A percentile compares a stretch with the other conserved stretches of the same genome.
phyloP scores from a whole-genome alignment of 2,888 invertebrate species.

The Amitus sp. region DNA sequence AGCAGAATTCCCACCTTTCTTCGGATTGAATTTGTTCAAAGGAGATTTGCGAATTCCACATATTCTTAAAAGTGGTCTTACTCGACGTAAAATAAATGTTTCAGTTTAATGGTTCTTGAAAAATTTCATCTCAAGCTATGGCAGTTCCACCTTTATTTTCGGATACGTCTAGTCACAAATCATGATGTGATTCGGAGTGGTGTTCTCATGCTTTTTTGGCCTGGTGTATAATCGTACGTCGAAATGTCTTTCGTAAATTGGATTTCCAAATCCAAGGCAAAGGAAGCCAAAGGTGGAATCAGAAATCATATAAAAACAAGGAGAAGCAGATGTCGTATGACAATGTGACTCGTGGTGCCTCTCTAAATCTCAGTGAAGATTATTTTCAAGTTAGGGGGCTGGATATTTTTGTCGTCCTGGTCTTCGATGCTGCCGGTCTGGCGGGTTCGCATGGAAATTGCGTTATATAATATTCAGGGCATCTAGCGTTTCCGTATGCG shows the following conservation, averaged over 20 bases:
- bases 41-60: too few species aligned
- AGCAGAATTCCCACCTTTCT: too few species aligned
- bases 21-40: too few species aligned
- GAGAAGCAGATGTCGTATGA: conserved; percentile 25
- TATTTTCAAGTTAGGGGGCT: conserved; percentile 39
- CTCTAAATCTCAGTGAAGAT: conserved; percentile 35
- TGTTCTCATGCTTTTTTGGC: not conserved
- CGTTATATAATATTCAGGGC: conserved; percentile 59
- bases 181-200: not conserved
- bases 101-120: too few species aligned
- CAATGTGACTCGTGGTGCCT: conserved; percentile 21
- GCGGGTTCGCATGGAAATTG: conserved; percentile 54
- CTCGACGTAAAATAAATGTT: too few species aligned
- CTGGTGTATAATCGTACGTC: not conserved
- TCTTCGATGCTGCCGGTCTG: conserved; percentile 23
- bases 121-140: too few species aligned
- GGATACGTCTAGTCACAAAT: conserved; percentile 1
- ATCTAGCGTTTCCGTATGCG: conserved; percentile 39
- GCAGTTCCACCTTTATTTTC: not conserved
- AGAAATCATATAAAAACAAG: conserved; percentile 26
- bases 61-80: too few species aligned
- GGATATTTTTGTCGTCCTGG: conserved; percentile 33
- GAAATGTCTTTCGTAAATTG: conserved; percentile 11
- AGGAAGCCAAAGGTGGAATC: conserved; percentile 4
- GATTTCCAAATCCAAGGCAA: conserved; percentile 26